Conservation (phyloP, 1,140 invertebrate genomes). For the Lutraria rhynchaena region DNA sequence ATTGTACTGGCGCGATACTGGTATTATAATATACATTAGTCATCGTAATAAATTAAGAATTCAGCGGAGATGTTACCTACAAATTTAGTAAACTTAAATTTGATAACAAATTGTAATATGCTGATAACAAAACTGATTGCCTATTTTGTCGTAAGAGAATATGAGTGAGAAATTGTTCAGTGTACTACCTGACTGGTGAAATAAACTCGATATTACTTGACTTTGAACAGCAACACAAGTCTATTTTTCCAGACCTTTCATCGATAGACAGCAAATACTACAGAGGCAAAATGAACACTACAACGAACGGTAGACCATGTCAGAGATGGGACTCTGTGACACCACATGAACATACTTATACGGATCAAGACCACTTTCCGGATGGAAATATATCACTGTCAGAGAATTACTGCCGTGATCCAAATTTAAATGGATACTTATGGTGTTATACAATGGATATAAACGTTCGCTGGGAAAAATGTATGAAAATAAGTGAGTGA, state of each 20-base stretch:
- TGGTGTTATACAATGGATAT: conserved; percentile 16
- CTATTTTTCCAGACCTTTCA: not conserved
- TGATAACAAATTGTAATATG: too few relatives aligned
- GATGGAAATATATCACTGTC: not conserved
- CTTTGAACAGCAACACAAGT: too few relatives aligned
- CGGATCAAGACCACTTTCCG: not conserved
- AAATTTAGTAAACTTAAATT: too few relatives aligned
- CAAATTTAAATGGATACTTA: not conserved
- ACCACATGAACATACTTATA: not conserved
- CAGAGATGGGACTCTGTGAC: not conserved
- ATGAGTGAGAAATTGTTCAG: too few relatives aligned
- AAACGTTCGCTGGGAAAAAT: not conserved
- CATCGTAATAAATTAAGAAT: too few relatives aligned
- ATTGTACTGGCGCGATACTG: too few relatives aligned
- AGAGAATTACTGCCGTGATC: conserved; percentile 5
- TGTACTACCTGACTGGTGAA: too few relatives aligned
- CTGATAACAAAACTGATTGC: too few relatives aligned
- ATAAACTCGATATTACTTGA: too few relatives aligned
- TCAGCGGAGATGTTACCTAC: too few relatives aligned
- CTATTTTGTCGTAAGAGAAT: too few relatives aligned
- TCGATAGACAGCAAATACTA: not conserved
- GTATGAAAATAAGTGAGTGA: not conserved
- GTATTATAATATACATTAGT: too few relatives aligned
- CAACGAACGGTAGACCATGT: not conserved
- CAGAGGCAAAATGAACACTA: not conserved